Evolutionary conservation across 2,797 vertebrate genomes (phyloP).

Genomic region (Atherinosoma microstoma): DNA sequence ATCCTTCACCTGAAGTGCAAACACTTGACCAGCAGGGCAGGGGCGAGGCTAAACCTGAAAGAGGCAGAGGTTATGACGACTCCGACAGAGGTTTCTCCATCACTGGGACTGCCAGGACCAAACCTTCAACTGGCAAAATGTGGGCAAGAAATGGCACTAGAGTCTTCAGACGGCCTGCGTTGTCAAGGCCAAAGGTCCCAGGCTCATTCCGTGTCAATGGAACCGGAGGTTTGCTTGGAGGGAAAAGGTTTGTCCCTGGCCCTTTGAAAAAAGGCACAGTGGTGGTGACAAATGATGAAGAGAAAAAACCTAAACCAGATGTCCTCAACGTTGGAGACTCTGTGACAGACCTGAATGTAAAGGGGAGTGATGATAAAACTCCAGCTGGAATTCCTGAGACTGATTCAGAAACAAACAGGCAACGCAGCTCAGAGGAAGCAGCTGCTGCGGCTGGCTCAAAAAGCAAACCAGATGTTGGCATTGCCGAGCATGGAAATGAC

Average conservation of each 20-base stretch:
- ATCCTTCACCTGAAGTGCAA: constrained; percentile 13
- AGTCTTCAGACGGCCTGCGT: constrained; percentile 12
- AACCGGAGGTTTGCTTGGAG: constrained; percentile 48
- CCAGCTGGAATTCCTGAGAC: constrained; percentile 23
- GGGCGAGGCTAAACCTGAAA: constrained; percentile 11
- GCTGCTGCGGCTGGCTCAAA: constrained; percentile 22
- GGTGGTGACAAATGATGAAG: constrained; percentile 23
- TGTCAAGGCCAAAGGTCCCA: constrained; percentile 38
- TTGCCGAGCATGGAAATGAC: constrained; percentile 24
- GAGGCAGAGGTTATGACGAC: neutral
- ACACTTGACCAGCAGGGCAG: constrained; percentile 16
- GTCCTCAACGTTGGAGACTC: constrained; percentile 11
- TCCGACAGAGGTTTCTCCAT: constrained; percentile 8
- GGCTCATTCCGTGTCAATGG: constrained; percentile 43
- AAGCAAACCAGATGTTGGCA: constrained; percentile 49
- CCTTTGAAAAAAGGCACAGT: constrained; percentile 43
- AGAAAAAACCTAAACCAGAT: constrained; percentile 29
- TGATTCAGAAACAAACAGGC: constrained; percentile 29
- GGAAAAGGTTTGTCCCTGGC: constrained; percentile 20
- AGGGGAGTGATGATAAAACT: constrained; percentile 8
- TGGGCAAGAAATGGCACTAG: constrained; percentile 27
- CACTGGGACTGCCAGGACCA: constrained; percentile 29
- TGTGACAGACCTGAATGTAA: constrained; percentile 8
- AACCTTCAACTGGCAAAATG: constrained; percentile 39
- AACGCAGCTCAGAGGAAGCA: constrained; percentile 41